These are phyloP conservation scores for Endotricha flammealis DNA, from an alignment of 2,888 invertebrate species.

Conservation along the genomic window DNA sequence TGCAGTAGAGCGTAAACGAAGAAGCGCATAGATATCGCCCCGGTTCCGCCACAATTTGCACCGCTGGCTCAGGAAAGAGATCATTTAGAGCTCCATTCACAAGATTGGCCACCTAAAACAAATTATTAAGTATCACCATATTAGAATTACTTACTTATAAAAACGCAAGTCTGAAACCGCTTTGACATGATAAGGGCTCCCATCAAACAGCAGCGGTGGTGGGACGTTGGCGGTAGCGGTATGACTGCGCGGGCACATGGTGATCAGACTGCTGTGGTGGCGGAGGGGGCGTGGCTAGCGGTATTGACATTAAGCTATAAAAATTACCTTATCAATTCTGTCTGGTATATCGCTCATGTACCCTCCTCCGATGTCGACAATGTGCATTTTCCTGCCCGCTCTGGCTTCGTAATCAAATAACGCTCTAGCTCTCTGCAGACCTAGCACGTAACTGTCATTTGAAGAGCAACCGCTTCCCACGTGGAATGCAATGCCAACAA, in stretches of 20 bases:
- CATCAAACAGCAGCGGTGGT: too few species aligned
- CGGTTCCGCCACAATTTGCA: slow-evolving; percentile 39
- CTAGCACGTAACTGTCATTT: slow-evolving; percentile 28
- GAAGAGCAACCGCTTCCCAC: slow-evolving; percentile 36
- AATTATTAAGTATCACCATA: too few species aligned
- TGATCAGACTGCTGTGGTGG: too few species aligned
- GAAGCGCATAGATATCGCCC: slow-evolving; percentile 37
- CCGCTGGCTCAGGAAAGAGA: slow-evolving; percentile 32
- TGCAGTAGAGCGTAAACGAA: slow-evolving; percentile 32
- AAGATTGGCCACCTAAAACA: slow-evolving; percentile 26
- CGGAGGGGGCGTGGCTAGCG: too few species aligned
- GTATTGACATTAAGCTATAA: too few species aligned
- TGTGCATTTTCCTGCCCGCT: slow-evolving; percentile 34
- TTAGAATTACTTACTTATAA: too few species aligned
- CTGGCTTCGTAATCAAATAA: slow-evolving; percentile 37
- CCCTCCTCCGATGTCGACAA: slow-evolving; percentile 43
- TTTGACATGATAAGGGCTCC: too few species aligned
- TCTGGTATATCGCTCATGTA: slow-evolving; percentile 30
- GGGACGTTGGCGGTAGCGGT: too few species aligned
- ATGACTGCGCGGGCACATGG: too few species aligned
- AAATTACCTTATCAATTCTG: slow-evolving; percentile 34
- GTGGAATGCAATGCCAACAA: slow-evolving; percentile 41
- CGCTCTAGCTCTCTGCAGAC: slow-evolving; percentile 26
- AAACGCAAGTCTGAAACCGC: too few species aligned
- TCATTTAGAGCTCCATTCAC: slow-evolving; percentile 33